Conservation (phyloP, 2,797 vertebrate genomes). For the Epinephelus awoara region DNA sequence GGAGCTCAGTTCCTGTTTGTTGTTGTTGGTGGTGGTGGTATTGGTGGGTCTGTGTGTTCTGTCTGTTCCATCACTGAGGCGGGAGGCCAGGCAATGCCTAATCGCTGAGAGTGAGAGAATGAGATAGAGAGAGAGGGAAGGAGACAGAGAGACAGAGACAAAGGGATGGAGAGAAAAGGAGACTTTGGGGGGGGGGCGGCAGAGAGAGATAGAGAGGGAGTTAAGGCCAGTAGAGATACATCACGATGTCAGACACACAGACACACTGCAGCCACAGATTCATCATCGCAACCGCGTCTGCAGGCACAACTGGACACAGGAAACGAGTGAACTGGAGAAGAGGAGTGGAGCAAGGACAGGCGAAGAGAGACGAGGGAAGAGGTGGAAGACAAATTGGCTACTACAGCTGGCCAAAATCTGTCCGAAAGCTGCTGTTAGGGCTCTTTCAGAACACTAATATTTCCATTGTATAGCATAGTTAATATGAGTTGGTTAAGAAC, state of each 20-base stretch:
- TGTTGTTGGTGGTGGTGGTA: constrained; percentile 63
- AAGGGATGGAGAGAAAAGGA: constrained; percentile 62
- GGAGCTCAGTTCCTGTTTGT: constrained; percentile 81
- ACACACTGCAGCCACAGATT: constrained; percentile 89
- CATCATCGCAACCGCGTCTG: constrained; percentile 86
- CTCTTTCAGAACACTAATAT: constrained; percentile 30
- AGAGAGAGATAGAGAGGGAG: constrained; percentile 76
- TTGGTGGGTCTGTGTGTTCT: constrained; percentile 69
- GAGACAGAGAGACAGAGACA: constrained; percentile 63
- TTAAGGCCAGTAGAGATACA: constrained; percentile 85
- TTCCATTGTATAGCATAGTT: constrained; percentile 17
- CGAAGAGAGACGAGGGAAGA: constrained; percentile 60
- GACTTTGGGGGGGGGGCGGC: constrained; percentile 50
- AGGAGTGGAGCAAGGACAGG: constrained; percentile 71
- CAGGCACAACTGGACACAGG: constrained; percentile 83
- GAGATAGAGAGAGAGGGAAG: constrained; percentile 49
- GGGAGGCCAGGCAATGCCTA: constrained; percentile 68
- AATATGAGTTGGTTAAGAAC: constrained; percentile 13
- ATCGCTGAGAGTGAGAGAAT: constrained; percentile 73
- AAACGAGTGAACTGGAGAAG: constrained; percentile 77
- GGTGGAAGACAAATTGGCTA: constrained; percentile 71
- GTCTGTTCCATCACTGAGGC: constrained; percentile 72
- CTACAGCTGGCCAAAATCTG: constrained; percentile 65
- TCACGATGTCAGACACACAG: constrained; percentile 88
- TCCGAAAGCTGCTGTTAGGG: constrained; percentile 57